phyloP scores from a whole-genome alignment of 2,888 invertebrate genomes.

The Tanytarsus gracilentus region DNA sequence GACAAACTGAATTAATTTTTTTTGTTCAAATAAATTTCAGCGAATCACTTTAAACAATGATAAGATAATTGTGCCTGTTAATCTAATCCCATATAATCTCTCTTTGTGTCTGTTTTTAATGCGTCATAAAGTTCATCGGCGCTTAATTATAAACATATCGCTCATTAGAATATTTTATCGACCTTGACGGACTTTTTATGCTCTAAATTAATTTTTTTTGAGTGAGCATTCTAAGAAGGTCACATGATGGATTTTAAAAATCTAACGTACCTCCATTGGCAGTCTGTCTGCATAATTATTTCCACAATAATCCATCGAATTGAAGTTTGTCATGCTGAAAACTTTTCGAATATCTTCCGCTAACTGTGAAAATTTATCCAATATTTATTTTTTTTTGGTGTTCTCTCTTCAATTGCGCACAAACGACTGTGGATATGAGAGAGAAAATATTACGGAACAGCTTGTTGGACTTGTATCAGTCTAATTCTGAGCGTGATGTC shows the following conservation, averaged over 20 bases:
- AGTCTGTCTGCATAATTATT: slow-evolving; percentile 38
- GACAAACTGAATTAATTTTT: no score
- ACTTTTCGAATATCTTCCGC: not conserved
- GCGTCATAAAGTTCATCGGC: no score
- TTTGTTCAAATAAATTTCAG: no score
- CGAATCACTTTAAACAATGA: no score
- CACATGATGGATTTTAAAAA: slow-evolving; percentile 20
- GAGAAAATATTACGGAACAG: no score
- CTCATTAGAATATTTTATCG: not conserved
- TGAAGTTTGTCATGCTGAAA: not conserved
- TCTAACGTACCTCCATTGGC: slow-evolving; percentile 38
- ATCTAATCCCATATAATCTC: no score
- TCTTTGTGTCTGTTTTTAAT: no score
- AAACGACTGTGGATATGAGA: no score
- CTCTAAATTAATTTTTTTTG: not conserved
- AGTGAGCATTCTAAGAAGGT: not conserved
- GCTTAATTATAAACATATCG: no score
- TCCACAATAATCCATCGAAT: slow-evolving; percentile 13
- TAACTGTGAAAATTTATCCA: not conserved
- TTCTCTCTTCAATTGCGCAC: not conserved
- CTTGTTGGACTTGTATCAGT: not conserved
- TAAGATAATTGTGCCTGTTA: no score
- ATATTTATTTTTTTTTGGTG: not conserved
- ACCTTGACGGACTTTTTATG: not conserved
- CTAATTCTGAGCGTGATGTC: not conserved